These are phyloP conservation scores for Delphinus delphis DNA, from an alignment of 2,113 vertebrate species.

Conservation along the genomic window DNA sequence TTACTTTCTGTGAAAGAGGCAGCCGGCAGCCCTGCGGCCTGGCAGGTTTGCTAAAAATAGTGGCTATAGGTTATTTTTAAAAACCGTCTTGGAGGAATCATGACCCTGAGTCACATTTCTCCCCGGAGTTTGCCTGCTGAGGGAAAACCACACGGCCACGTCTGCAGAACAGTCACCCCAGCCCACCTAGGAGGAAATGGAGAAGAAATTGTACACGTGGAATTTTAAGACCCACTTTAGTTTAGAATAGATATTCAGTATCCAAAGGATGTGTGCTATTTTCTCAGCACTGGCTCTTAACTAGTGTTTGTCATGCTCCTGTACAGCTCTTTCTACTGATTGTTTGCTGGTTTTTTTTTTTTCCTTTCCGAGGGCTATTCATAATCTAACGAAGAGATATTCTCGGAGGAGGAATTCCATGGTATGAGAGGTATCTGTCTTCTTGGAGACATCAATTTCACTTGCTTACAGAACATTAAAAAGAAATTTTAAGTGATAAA, in stretches of 20 bases:
- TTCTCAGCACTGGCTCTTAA: background rate
- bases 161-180: background rate
- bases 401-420: background rate
- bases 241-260: background rate
- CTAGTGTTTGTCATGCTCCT: background rate
- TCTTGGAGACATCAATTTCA: conserved; percentile 64
- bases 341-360: background rate
- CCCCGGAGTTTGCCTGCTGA: background rate
- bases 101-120: conserved; percentile 9
- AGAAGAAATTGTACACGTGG: background rate
- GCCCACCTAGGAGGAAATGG: background rate
- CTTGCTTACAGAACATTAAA: conserved; percentile 77
- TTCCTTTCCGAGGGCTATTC: conserved; percentile 14
- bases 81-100: conserved; percentile 44
- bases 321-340: background rate
- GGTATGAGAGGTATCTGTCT: conserved; percentile 52
- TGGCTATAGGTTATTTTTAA: conserved; percentile 59
- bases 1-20: background rate
- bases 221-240: background rate
- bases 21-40: background rate
- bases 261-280: background rate
- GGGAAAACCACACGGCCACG: conserved; percentile 2
- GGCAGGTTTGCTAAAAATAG: conserved; percentile 61
- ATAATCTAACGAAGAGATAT: conserved; percentile 57
- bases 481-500: conserved; percentile 78